Evolutionary conservation across 2,888 invertebrate species (phyloP).

Genomic region (Brenthis ino): DNA sequence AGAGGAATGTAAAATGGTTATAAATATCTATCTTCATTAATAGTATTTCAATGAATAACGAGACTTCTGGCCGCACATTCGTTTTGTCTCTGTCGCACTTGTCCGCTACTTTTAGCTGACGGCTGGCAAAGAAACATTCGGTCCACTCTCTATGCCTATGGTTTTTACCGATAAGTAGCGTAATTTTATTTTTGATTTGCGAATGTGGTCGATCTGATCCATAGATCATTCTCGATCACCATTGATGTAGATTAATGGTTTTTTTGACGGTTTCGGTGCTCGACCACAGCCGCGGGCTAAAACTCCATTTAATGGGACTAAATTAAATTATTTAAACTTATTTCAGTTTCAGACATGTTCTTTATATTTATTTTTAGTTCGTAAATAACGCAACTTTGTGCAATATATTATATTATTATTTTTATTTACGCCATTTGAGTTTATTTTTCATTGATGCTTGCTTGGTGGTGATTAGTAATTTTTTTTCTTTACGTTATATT

Average conservation of each 20-base stretch:
- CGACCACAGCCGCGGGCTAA: slow-evolving; percentile 10
- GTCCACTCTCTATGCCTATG: background rate
- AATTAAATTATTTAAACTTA: slow-evolving; percentile 33
- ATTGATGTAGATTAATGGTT: background rate
- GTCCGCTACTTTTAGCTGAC: too few relatives aligned
- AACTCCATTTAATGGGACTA: slow-evolving; percentile 34
- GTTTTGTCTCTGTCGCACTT: too few relatives aligned
- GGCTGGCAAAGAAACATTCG: too few relatives aligned
- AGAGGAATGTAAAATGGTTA: too few relatives aligned
- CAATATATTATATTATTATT: slow-evolving; percentile 38
- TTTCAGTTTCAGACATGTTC: slow-evolving; percentile 14
- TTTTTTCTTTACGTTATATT: slow-evolving; percentile 27
- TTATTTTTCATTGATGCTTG: slow-evolving; percentile 27
- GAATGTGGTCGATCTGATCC: slow-evolving; percentile 28
- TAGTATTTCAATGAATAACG: too few relatives aligned
- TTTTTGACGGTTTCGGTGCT: background rate
- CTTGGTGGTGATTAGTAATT: slow-evolving; percentile 20
- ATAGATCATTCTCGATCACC: background rate
- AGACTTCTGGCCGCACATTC: too few relatives aligned
- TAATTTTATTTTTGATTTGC: slow-evolving; percentile 30
- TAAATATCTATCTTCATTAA: too few relatives aligned
- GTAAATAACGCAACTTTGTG: slow-evolving; percentile 33
- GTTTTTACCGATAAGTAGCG: slow-evolving; percentile 29
- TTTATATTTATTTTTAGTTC: slow-evolving; percentile 19
- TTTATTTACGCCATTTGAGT: slow-evolving; percentile 30